Base-by-base conservation (phyloP, 2,888 invertebrate species). In the Psylliodes chrysocephalus region DNA sequence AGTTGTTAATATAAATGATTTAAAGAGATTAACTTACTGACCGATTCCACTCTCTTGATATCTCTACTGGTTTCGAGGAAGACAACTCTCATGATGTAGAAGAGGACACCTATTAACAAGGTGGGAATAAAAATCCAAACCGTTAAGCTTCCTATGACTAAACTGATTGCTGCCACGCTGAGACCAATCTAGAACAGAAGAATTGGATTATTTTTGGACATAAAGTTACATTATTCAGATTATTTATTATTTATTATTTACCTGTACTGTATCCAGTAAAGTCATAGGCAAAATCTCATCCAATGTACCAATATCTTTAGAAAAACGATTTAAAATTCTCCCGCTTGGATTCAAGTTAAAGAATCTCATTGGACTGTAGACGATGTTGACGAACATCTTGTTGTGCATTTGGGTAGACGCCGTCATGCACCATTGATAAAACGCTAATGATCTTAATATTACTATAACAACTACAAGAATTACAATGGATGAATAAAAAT, bases 51-150 rank as follows among this genome's bases (percentile, higher is more conserved):
- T 72, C 89, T 82, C 81, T 90, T 94, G 30, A 94, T 81, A 75
- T 91, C 91, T 19, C 93, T 82, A 22, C 93, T 91, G 8, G 92
- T 92, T 17, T 85, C 79, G 25, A 94, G 83, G 82, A 91, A 94
- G 70, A 91, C 84, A 1, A 85, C 81, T 38, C 94, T 81, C n/a
- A 93, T 79, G 2, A 86, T 78, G 66, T 88, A 88, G 78, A 94
- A 91, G 10, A 91, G 74, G 0, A 86, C 69, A 0, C 88, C 85
- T n/a, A 94, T 86, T 2, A 89, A 76, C 0, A 85, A 81, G 0
- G 91, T 90, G 0, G 91, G 90, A 25, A 91, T 73, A 51, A 91
- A 71, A 2, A 92, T 82, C 87, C 88, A 89, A 71, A 87, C 88
- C 82, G 91, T 93, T 2, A 92, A 88, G 0, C 89, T 76, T 2